Conservation (phyloP, 2,113 vertebrate genomes). For the Ceuthmochares aereus region DNA sequence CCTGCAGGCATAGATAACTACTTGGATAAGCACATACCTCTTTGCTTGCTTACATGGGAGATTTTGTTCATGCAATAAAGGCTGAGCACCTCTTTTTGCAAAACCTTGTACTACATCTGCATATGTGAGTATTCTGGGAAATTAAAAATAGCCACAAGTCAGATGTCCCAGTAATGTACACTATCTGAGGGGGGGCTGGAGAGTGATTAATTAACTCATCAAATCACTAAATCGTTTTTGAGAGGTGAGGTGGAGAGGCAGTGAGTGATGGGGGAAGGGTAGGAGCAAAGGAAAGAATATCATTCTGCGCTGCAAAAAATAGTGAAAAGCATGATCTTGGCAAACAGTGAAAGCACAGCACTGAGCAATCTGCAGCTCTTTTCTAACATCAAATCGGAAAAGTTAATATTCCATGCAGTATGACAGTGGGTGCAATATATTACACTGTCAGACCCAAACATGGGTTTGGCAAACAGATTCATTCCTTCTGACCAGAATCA, state of each 20-base stretch:
- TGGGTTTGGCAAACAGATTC: background rate
- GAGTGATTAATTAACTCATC: background rate
- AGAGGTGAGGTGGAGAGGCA: background rate
- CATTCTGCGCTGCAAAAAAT: background rate
- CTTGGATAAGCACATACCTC: constrained; percentile 64
- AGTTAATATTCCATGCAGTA: background rate
- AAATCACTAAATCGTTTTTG: background rate
- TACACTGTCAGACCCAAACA: background rate
- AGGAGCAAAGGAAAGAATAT: background rate
- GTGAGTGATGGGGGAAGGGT: background rate
- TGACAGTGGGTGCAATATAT: background rate
- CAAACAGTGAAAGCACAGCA: background rate
- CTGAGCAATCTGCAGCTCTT: background rate
- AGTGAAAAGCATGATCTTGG: background rate
- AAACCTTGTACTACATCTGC: constrained; percentile 35
- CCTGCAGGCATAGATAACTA: constrained; percentile 67
- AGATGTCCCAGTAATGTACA: background rate
- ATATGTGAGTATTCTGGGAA: constrained; percentile 23
- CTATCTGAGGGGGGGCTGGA: background rate
- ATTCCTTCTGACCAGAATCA: background rate
- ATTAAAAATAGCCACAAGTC: background rate
- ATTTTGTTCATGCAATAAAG: constrained; percentile 59
- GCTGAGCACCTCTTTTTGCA: constrained; percentile 12
- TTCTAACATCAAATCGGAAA: background rate
- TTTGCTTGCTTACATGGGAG: constrained; percentile 64